Evolutionary conservation across 2,797 vertebrate genomes (phyloP), one percentile per base, ranked within the genome.

Genomic region (Dallia pectoralis): DNA sequence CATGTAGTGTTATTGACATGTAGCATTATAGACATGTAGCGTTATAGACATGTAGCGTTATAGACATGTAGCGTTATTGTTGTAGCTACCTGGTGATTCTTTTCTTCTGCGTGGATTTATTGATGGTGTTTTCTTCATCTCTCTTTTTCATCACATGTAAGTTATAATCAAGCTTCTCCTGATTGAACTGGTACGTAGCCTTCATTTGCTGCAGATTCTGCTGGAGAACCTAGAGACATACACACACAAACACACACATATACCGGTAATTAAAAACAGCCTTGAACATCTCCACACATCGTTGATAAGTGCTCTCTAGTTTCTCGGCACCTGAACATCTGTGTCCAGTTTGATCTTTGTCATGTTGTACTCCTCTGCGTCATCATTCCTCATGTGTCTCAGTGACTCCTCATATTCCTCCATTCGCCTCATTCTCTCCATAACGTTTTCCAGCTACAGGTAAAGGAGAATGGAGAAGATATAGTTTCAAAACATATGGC

Each of bases 111-210:
- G 88, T 82, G 15, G 75, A 83, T 70, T 92, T 94, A 69, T 89
- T 86, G 80, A 93, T 83, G 1, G 81, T 89, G 79, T 91, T 95
- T 72, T 95, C 94, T 56, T 94, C 92, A 0, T 94, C 92, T n/a
- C 85, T 85, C 81, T 93, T 94, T 86, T 91, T 93, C 67, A 95
- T 86, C 71, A 93, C 90, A 47, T 91, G 88, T 19, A 86, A 89
- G 85, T 94, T 94, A 77, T 94, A 93, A 4, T 95, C 91, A 51
- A 95, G 77, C 79, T 94, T 94, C 86, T 94, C 94, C 79, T 94
- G 93, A 80, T 94, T 95, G 67, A 94, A 86, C 74, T 86, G 90
- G 29, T 89, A 92, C 1, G 77, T 77, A 14, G 86, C 90, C 73
- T 92, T 92, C 63, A 82, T 77, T 14, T 92, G 85, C 71, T 96